Evolutionary conservation across 2,888 invertebrate species (phyloP), one percentile per base, ranked within the genome.

Genomic region (Patella depressa): DNA sequence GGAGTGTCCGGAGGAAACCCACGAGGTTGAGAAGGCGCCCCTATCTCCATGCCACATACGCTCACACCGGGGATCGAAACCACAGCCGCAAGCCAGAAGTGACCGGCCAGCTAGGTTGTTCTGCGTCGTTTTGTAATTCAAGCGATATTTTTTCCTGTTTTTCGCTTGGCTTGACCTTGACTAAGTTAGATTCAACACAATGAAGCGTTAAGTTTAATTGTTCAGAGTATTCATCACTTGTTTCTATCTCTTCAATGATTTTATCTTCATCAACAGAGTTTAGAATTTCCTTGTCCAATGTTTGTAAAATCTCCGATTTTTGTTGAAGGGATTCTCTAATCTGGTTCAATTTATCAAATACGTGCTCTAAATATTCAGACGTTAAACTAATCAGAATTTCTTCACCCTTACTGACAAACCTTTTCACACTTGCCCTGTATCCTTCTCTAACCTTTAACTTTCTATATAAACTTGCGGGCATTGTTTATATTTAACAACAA

Each of bases 291-390:
- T 19, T 19, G 15, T 65, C 24, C 65, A 65, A 65, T 19, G 65
- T 65, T 11, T n/a, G n/a, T 24, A 65, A 65, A 65, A 65, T 65
- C 24, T 65, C 19, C 24, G 65, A 65, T 65, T 65, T 65, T 65
- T 65, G 19, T n/a, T 65, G 65, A 3, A 65, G 15, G 14, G 19
- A 19, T 24, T 65, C 65, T 65, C 24, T 65, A 65, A 59, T 59
- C 7, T 65, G 65, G 3, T 19, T 65, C 19, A 65, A 65, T 14
- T 19, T 65, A 11, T 65, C 65, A 65, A 19, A 65, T n/a, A 65
- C 65, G 9, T 65, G 19, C 11, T 65, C 65, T 9, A 65, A 65
- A 65, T 65, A 19, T 65, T 65, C 19, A 65, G n/a, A n/a, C 3
- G 65, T 65, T 12, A 65, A 65, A 65, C 65, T 65, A 65, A 14